Percentiles rank a stretch among this genome's conserved stretches.
These are phyloP conservation scores for Malthinus flaveolus DNA, from an alignment of 2,888 invertebrate species.

Conservation along the genomic window DNA sequence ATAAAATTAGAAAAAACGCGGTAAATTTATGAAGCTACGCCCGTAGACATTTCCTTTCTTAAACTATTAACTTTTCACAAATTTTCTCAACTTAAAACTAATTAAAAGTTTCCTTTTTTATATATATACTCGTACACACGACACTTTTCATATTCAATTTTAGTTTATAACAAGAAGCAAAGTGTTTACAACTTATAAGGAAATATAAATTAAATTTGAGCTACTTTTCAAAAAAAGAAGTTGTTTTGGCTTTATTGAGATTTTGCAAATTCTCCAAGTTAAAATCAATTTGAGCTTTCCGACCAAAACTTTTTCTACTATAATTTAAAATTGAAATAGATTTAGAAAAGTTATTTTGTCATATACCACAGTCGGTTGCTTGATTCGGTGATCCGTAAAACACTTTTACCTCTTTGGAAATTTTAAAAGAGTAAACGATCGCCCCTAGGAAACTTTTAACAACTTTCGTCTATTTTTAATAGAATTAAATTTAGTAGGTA, in stretches of 20 bases:
- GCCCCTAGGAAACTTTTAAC: not conserved
- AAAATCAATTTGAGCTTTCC: slow-evolving; percentile 8
- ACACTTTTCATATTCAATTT: too few relatives aligned
- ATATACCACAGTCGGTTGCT: slow-evolving; percentile 9
- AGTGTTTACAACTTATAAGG: too few relatives aligned
- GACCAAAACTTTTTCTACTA: slow-evolving; percentile 2
- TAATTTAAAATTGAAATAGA: slow-evolving; percentile 8
- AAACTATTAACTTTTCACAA: too few relatives aligned
- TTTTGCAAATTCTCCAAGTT: slow-evolving; percentile 1
- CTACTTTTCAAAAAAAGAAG: not conserved
- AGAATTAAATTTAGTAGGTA: slow-evolving; percentile 15
- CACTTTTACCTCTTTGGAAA: slow-evolving; percentile 7
- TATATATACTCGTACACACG: too few relatives aligned
- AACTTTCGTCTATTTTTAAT: not conserved
- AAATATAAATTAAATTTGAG: not conserved
- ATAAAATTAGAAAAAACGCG: too few relatives aligned
- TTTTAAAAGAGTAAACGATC: slow-evolving; percentile 2
- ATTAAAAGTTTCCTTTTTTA: too few relatives aligned
- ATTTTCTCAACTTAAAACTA: too few relatives aligned
- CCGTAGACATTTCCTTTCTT: too few relatives aligned
- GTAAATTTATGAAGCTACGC: too few relatives aligned
- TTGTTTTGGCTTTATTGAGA: slow-evolving; percentile 1
- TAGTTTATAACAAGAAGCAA: too few relatives aligned
- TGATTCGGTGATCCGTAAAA: slow-evolving; percentile 4
- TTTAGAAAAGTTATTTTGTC: slow-evolving; percentile 16